A percentile compares a stretch with the other conserved stretches of the same genome.
These are phyloP conservation scores for Galerucella calmariensis DNA, from an alignment of 2,888 invertebrate genomes.

Conservation along the genomic window DNA sequence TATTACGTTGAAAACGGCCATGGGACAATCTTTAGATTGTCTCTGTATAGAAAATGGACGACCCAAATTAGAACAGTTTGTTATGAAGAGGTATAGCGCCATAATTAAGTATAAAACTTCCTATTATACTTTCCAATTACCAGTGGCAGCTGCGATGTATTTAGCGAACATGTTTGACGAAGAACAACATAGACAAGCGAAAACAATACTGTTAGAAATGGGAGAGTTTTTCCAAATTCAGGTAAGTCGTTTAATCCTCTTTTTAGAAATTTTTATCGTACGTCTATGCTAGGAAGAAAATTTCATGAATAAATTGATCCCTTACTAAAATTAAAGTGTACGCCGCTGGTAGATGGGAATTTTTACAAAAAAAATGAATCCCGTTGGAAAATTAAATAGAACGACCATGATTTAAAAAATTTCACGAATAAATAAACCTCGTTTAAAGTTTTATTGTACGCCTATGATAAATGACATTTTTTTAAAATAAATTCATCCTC, in stretches of 20 bases:
- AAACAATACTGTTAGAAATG: constrained; percentile 88
- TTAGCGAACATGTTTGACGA: constrained; percentile 83
- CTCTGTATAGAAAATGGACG: constrained; percentile 71
- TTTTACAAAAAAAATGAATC: too few species aligned
- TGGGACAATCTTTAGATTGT: constrained; percentile 87
- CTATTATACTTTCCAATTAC: constrained; percentile 94
- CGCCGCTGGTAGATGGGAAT: too few species aligned
- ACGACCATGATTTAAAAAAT: too few species aligned
- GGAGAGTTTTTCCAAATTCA: constrained; percentile 97
- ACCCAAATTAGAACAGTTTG: constrained; percentile 77
- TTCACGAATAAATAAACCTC: too few species aligned
- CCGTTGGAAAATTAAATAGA: too few species aligned
- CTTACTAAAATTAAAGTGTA: too few species aligned
- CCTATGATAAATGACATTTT: too few species aligned
- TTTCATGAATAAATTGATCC: too few species aligned
- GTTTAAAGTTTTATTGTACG: too few species aligned
- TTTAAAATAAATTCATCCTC: too few species aligned
- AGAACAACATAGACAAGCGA: constrained; percentile 85
- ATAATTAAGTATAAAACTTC: constrained; percentile 94
- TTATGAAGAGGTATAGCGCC: constrained; percentile 86
- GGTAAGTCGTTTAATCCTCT: constrained; percentile 65
- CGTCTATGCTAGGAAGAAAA: too few species aligned
- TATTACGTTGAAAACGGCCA: constrained; percentile 76
- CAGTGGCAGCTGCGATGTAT: constrained; percentile 88
- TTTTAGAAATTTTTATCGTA: too few species aligned